A percentile compares a stretch with the other conserved stretches of the same genome.
These are phyloP conservation scores for Cecropterus lyciades DNA, from an alignment of 1,140 invertebrate genomes.

Conservation along the genomic window DNA sequence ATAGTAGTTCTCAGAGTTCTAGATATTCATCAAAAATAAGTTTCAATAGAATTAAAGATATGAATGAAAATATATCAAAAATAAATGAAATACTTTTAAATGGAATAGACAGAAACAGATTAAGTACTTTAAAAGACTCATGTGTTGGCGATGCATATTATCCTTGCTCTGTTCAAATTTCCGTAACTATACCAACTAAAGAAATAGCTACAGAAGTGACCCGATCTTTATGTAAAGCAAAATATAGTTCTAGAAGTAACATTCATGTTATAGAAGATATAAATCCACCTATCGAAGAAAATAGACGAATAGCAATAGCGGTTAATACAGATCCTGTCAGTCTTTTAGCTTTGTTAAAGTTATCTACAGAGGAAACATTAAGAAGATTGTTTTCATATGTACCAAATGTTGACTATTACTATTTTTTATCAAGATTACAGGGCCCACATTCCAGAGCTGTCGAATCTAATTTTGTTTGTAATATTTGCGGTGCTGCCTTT, in stretches of 20 bases:
- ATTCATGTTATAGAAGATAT: conserved; percentile 43
- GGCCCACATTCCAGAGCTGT: conserved; percentile 34
- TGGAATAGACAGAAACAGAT: conserved; percentile 47
- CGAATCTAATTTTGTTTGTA: conserved; percentile 54
- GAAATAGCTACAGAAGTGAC: conserved; percentile 62
- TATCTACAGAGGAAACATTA: conserved; percentile 58
- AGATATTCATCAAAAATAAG: conserved; percentile 13
- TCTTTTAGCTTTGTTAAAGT: conserved; percentile 53
- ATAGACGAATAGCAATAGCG: conserved; percentile 51
- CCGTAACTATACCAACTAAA: conserved; percentile 55
- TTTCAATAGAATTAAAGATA: conserved; percentile 37
- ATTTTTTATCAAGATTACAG: conserved; percentile 52
- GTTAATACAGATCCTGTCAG: conserved; percentile 71
- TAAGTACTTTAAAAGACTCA: conserved; percentile 41
- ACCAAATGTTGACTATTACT: conserved; percentile 53
- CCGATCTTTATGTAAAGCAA: conserved; percentile 49
- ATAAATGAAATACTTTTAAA: conserved; percentile 30
- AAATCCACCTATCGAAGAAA: background rate
- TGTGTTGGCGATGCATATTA: conserved; percentile 38
- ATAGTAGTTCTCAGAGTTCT: conserved; percentile 4
- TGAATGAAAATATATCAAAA: conserved; percentile 30
- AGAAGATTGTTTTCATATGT: conserved; percentile 57
- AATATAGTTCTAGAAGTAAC: conserved; percentile 7
- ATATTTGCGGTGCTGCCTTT: conserved; percentile 66
- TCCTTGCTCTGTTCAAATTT: conserved; percentile 46